These are phyloP conservation scores for Nyctibius bracteatus DNA, from an alignment of 2,113 vertebrate genomes.

Conservation along the genomic window DNA sequence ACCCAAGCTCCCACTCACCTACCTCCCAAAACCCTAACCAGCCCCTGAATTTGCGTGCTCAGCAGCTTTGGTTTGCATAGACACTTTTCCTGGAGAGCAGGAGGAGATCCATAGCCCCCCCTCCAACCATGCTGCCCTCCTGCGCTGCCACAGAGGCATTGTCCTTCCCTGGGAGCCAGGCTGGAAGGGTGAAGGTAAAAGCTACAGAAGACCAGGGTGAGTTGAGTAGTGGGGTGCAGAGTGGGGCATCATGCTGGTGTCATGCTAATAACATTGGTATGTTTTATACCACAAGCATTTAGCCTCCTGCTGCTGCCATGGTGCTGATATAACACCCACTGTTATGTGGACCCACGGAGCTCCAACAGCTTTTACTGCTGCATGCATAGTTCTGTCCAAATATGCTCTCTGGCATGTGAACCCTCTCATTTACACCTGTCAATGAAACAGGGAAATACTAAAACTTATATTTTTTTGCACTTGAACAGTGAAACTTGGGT, in stretches of 20 bases:
- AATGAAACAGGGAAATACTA: neutral
- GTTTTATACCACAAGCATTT: neutral
- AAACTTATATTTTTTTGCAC: neutral
- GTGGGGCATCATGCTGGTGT: neutral
- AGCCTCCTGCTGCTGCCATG: neutral
- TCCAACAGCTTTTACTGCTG: neutral
- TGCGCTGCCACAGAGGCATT: rapidly evolving
- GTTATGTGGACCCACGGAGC: neutral
- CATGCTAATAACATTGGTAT: neutral
- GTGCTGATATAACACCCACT: neutral
- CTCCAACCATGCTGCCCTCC: neutral
- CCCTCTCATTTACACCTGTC: neutral
- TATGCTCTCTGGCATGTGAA: neutral
- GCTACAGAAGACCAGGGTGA: neutral
- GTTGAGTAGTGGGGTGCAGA: neutral
- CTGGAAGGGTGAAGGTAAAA: neutral
- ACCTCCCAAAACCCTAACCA: neutral
- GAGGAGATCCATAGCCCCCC: neutral
- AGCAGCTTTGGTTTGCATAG: neutral
- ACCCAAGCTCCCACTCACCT: neutral
- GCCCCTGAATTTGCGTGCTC: neutral
- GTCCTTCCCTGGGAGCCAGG: rapidly evolving
- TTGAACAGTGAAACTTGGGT: neutral
- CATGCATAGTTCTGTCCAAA: neutral
- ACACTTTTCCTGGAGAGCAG: neutral